Evolutionary conservation across 2,797 vertebrate species (phyloP), one percentile per base, ranked within the genome.

Genomic region (Psittacula derbiana): DNA sequence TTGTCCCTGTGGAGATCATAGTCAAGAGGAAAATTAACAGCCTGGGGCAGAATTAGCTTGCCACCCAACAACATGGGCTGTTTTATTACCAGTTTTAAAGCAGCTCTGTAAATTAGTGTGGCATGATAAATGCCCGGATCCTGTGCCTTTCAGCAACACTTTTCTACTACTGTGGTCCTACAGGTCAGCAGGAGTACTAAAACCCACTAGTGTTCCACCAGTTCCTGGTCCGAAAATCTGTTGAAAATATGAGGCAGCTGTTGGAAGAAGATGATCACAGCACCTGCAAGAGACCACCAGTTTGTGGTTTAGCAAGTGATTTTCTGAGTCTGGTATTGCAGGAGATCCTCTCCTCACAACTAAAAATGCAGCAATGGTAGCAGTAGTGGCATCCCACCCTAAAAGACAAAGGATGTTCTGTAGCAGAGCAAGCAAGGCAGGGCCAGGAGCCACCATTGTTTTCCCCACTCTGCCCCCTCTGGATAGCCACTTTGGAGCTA

Each of bases 351-450:
- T 60, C 7, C 72, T 60, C 28, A 16, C 23, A 70, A 52, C 13
- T 73, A 21, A 18, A 87, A 44, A 12, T 13, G 8, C 13, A 64
- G 25, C 53, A 61, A 16, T 41, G 8, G 13, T 31, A 58, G 36
- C 25, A 27, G 20, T 40, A 47, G 27, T 16, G 23, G 12, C 0
- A 0, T 33, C 23, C 20, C 31, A 44, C 8, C 7, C 30, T 65
- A 44, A 44, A 8, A 81, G 44, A 79, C 3, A 43, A 57, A 60
- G 83, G 13, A 20, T 52, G 17, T 52, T 18, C 21, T 80, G 30
- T 55, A 27, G 36, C 70, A 86, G 47, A 60, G 8, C 52, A 44
- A 88, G 23, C 40, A 80, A 82, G 36, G 15, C 24, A 89, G 28
- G 5, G 27, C 8, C 19, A 85, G 24, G 55, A 78, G 27, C 31